Evolutionary conservation across 2,797 vertebrate genomes (phyloP).

Genomic region (Syngnathus rostellatus): DNA sequence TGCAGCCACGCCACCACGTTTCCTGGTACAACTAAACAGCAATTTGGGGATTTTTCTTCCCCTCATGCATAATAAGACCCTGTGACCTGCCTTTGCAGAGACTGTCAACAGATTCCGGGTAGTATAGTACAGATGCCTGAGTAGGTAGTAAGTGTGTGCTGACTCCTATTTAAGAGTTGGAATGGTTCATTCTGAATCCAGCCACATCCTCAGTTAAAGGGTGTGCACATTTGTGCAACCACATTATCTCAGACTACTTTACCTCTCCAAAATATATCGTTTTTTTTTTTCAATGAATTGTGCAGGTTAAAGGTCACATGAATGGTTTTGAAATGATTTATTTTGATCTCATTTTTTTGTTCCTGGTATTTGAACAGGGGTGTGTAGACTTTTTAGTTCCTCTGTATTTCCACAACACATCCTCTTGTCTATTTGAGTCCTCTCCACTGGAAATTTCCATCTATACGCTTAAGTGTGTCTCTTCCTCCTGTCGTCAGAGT

Average conservation of each 20-base stretch:
- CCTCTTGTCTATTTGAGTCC: conserved; percentile 41
- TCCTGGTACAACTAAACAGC: conserved; percentile 18
- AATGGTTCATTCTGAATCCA: not conserved
- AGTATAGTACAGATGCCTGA: not conserved
- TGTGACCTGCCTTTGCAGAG: conserved; percentile 6
- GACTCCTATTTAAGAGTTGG: not conserved
- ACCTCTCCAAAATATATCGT: not conserved
- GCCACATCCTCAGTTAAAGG: not conserved
- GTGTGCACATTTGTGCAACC: not conserved
- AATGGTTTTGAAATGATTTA: not conserved
- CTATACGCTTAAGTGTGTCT: conserved; percentile 43
- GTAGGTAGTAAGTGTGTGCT: not conserved
- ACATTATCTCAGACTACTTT: not conserved
- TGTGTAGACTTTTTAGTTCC: not conserved
- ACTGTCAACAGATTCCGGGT: not conserved
- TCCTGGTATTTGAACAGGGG: not conserved
- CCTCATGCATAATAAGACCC: conserved; percentile 14
- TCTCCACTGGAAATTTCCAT: conserved; percentile 51
- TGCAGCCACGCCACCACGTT: conserved; percentile 3
- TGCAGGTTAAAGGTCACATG: not conserved
- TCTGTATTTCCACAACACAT: conserved; percentile 33
- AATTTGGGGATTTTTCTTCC: conserved; percentile 33
- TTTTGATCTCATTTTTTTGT: not conserved
- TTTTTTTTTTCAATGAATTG: not conserved
- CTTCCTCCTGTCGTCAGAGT: conserved; percentile 27